Evolutionary conservation across 2,113 vertebrate genomes (phyloP).

Genomic region (Callaeas wilsoni): DNA sequence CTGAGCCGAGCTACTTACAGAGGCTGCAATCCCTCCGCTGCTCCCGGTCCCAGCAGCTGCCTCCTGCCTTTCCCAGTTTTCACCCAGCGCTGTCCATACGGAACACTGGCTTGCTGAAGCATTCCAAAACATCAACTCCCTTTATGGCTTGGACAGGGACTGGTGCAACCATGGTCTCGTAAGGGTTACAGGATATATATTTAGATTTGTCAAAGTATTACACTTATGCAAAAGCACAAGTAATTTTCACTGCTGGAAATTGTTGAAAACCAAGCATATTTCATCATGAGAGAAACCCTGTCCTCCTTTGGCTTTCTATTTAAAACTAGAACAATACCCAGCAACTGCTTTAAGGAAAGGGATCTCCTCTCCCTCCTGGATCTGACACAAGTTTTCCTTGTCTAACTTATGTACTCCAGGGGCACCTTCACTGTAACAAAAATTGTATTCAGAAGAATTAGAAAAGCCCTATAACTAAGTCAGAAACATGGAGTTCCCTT

Average conservation of each 20-base stretch:
- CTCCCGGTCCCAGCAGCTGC: background rate
- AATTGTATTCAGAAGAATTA: background rate
- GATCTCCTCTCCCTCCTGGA: background rate
- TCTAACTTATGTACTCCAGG: background rate
- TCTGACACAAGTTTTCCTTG: background rate
- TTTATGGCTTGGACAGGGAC: background rate
- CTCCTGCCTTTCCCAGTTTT: background rate
- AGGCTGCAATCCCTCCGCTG: background rate
- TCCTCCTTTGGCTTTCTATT: background rate
- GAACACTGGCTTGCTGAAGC: background rate
- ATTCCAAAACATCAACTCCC: background rate
- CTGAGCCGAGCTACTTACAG: fast-evolving
- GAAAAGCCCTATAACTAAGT: background rate
- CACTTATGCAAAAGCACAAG: background rate
- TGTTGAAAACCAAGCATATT: background rate
- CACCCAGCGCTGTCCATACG: background rate
- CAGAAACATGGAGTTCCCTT: background rate
- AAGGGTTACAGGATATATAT: background rate
- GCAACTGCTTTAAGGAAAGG: background rate
- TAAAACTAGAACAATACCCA: background rate
- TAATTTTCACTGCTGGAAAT: background rate
- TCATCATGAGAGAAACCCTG: background rate
- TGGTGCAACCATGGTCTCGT: background rate
- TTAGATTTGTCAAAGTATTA: background rate
- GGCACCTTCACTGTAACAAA: background rate